Percentiles rank a stretch among this genome's conserved stretches.
Evolutionary conservation across 2,888 invertebrate genomes (phyloP).

Genomic region (Noctua janthe): DNA sequence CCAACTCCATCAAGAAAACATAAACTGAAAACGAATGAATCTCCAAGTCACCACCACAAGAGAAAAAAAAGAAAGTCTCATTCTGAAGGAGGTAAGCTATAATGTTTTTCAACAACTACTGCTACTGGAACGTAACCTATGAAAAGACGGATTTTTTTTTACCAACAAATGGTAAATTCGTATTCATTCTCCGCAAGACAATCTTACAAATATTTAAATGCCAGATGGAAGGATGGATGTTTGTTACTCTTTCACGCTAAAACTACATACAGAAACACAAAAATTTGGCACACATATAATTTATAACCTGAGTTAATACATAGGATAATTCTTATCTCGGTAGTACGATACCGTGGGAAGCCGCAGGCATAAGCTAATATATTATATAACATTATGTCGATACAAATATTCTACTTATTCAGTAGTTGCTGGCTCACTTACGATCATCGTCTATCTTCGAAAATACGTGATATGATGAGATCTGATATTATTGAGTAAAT

Average conservation of each 20-base stretch:
- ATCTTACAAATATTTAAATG: not conserved
- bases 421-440: too few relatives aligned
- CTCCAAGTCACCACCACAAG: conserved; percentile 81
- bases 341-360: too few relatives aligned
- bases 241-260: not conserved
- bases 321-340: too few relatives aligned
- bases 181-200: not conserved
- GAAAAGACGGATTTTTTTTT: not conserved
- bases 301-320: not conserved
- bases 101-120: not conserved
- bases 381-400: too few relatives aligned
- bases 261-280: not conserved
- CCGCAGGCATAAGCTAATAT: too few relatives aligned
- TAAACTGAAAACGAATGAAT: conserved; percentile 83
- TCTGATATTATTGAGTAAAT: too few relatives aligned
- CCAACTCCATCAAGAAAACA: conserved; percentile 87
- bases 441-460: too few relatives aligned
- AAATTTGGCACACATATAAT: not conserved
- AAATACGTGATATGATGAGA: too few relatives aligned
- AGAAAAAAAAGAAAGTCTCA: conserved; percentile 85
- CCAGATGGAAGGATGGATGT: not conserved
- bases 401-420: too few relatives aligned
- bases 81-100: conserved; percentile 71
- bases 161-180: not conserved
- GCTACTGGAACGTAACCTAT: not conserved